phyloP scores from a whole-genome alignment of 2,797 vertebrate species.

The Danio tinwini region DNA sequence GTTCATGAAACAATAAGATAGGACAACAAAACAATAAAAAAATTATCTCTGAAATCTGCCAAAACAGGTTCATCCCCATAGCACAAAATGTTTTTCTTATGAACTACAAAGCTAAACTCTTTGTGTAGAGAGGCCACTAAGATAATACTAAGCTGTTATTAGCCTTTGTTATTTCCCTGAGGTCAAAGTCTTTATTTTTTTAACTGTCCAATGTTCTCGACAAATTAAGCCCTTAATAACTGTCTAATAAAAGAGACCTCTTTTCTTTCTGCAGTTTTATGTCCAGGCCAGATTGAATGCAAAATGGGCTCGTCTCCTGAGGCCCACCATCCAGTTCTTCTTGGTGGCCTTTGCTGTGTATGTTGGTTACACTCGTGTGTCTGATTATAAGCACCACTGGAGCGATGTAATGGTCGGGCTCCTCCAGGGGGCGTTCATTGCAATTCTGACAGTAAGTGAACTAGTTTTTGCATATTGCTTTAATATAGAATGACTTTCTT shows the following conservation, averaged over 20 bases:
- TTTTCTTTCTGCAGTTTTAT: constrained; percentile 73
- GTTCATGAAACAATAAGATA: not conserved
- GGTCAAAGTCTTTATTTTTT: not conserved
- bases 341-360: constrained; percentile 87
- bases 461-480: not conserved
- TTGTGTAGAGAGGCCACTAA: not conserved
- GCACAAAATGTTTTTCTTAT: not conserved
- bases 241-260: not conserved
- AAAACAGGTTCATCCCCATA: not conserved
- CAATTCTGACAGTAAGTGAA: constrained; percentile 84
- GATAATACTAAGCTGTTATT: not conserved
- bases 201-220: not conserved
- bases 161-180: not conserved
- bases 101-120: not conserved
- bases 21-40: not conserved
- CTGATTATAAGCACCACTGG: constrained; percentile 95
- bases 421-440: constrained; percentile 90
- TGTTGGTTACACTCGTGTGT: constrained; percentile 90
- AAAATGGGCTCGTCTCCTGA: constrained; percentile 88
- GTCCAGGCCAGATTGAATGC: constrained; percentile 88
- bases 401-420: constrained; percentile 91
- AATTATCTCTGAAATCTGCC: not conserved
- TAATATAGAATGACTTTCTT: too few relatives aligned
- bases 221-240: not conserved
- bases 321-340: constrained; percentile 94